Percentiles rank a stretch among this genome's conserved stretches.
Evolutionary conservation across 2,888 invertebrate species (phyloP).

Genomic region (Nycteola revayana): DNA sequence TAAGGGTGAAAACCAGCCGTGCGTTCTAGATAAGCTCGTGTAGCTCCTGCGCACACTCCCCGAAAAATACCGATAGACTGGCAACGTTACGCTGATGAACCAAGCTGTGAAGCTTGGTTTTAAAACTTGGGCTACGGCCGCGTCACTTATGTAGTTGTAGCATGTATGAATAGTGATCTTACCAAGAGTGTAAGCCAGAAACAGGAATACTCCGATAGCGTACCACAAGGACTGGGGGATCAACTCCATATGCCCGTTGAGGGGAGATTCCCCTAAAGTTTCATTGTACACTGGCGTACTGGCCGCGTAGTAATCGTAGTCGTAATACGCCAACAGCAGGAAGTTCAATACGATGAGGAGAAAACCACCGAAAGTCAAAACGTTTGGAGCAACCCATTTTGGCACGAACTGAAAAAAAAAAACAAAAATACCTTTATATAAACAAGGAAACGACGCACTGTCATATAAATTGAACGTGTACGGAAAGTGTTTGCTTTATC

Average conservation of each 20-base stretch:
- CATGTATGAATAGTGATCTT: no score
- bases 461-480: no score
- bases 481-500: no score
- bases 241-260: slow-evolving; percentile 56
- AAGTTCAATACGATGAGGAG: slow-evolving; percentile 94
- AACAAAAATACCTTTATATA: background rate
- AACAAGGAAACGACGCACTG: no score
- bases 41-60: no score
- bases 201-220: slow-evolving; percentile 92
- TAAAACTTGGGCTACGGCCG: no score
- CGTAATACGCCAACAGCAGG: slow-evolving; percentile 91
- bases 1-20: no score
- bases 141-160: no score
- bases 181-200: slow-evolving; percentile 98
- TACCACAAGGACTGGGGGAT: slow-evolving; percentile 95
- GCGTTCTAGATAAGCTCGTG: no score
- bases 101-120: no score
- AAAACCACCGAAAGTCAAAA: slow-evolving; percentile 97
- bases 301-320: slow-evolving; percentile 92
- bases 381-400: slow-evolving; percentile 97
- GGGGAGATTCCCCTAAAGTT: slow-evolving; percentile 46
- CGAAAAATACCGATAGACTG: no score
- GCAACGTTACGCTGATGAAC: no score
- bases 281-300: slow-evolving; percentile 68
- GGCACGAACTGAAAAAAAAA: slow-evolving; percentile 89